Conservation (phyloP, 2,113 vertebrate genomes). For the Corythornis vintsioides region DNA sequence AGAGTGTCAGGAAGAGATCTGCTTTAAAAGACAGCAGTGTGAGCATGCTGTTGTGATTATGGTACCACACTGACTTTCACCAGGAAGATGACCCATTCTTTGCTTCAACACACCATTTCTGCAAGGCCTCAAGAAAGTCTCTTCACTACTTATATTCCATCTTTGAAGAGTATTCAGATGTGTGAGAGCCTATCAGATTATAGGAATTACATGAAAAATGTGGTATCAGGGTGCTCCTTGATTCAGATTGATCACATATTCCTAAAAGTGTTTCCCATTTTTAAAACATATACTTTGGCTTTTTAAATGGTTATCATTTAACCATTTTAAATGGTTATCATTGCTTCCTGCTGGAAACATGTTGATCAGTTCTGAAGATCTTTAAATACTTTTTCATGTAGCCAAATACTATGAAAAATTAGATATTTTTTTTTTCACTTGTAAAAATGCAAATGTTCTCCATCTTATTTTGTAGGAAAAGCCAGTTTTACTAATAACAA, state of each 20-base stretch:
- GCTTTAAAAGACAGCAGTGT: background rate
- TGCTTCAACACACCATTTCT: background rate
- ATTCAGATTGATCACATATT: background rate
- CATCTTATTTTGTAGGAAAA: background rate
- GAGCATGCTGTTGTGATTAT: background rate
- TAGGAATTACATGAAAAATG: background rate
- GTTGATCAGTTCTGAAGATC: background rate
- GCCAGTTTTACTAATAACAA: conserved; percentile 50
- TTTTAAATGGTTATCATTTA: background rate
- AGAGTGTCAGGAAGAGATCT: background rate
- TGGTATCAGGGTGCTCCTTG: background rate
- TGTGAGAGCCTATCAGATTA: background rate
- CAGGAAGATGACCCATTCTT: background rate
- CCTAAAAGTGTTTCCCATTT: background rate
- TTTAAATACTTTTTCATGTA: background rate
- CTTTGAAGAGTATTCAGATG: background rate
- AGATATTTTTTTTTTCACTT: background rate
- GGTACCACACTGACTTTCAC: background rate
- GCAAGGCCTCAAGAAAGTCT: background rate
- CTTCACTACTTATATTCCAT: background rate
- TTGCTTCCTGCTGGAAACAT: background rate
- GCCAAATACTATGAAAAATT: background rate
- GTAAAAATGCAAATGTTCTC: conserved; percentile 4
- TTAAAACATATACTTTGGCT: background rate
- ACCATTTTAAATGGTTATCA: background rate